Base-by-base conservation (phyloP, 2,797 vertebrate genomes). In the Typhlichthys eigenmanni region DNA sequence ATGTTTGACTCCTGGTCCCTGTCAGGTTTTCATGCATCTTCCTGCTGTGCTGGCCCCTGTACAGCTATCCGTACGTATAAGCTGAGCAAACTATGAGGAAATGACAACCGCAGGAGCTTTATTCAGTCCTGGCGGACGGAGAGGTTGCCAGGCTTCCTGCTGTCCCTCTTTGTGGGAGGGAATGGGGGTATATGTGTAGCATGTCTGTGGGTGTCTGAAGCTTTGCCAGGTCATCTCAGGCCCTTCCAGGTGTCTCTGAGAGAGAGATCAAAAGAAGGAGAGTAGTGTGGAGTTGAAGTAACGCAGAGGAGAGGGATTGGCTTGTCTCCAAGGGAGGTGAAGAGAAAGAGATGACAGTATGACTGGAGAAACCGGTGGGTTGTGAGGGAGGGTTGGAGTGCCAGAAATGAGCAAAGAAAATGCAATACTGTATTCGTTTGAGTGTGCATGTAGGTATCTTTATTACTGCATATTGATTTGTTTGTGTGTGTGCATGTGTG, bases 231-330 rank as follows among this genome's bases (percentile, higher is more conserved):
- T 72, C 69, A 79, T 76, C 79, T 82, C 69, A 45, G 76, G 77
- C 64, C 78, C 74, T 80, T 87, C 86, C 88, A 88, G 87, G 85
- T 87, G 71, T 71, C 73, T 82, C 80, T 90, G 80, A 89, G 84
- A 83, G 73, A 65, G 53, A 79, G 80, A 84, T 88, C 85, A 88
- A 89, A 69, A 75, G 77, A 49, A 45, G 61, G 56, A 75, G 71
- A 69, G 48, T 60, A 60, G 68, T 68, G 77, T 71, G 60, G 64
- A 62, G 52, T 63, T 63, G 55, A 24, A 50, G 47, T 43, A 46
- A 48, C 24, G 48, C 24, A 54, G 24, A 46, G 62, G 49, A 62
- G 62, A 73, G 64, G 69, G 38, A 29, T 62, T 85, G 76, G 72
- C 74, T 0, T 0, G 19, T 65, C 32, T 81, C 74, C 82, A 81